Percentiles rank a stretch among this genome's conserved stretches.
phyloP scores from a whole-genome alignment of 64 coral and sea anemone species.

The Stylophora pistillata region DNA sequence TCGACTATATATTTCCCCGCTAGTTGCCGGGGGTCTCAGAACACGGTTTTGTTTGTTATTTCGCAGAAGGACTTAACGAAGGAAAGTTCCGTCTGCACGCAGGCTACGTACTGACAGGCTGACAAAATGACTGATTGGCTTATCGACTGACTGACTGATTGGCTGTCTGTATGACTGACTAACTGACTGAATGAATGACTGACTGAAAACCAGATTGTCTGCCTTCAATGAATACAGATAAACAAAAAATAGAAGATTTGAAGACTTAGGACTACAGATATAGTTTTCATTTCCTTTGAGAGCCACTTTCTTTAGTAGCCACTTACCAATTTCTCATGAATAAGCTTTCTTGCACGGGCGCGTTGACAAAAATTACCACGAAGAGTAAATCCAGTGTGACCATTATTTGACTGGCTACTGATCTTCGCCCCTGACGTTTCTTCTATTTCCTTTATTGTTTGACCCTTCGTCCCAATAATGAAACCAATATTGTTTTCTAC shows the following conservation, averaged over 20 bases:
- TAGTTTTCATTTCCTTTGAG: too few species aligned
- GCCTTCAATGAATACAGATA: too few species aligned
- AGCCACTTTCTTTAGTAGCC: too few species aligned
- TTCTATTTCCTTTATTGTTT: constrained; percentile 15
- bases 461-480: constrained; percentile 22
- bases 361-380: neutral
- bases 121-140: neutral
- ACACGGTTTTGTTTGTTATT: too few species aligned
- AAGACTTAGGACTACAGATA: neutral
- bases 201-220: neutral
- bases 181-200: neutral
- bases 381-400: neutral
- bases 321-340: constrained; percentile 17
- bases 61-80: too few species aligned
- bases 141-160: too few species aligned
- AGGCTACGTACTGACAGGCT: too few species aligned
- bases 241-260: neutral
- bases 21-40: too few species aligned
- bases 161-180: neutral
- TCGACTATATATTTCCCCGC: too few species aligned
- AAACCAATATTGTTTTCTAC: neutral
- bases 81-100: too few species aligned
- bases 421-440: neutral
- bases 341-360: neutral
- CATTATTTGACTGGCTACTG: neutral